Evolutionary conservation across 2,113 vertebrate genomes (phyloP).

Genomic region (Lates calcarifer): DNA sequence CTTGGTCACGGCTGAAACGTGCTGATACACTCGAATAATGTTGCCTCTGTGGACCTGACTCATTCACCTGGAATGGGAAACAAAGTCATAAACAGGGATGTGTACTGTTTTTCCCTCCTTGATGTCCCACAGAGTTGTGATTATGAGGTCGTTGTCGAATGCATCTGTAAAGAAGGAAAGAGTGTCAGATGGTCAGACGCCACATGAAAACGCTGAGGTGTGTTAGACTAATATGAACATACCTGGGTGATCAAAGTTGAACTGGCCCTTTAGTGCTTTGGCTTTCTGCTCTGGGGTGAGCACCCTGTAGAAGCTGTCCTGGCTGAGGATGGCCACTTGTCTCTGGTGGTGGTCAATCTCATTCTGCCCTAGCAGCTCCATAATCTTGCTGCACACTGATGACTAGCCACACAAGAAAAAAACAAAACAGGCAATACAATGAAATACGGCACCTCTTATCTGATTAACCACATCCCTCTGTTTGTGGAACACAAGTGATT

Average conservation of each 20-base stretch:
- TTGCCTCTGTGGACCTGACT: neutral
- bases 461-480: neutral
- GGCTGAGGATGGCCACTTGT: conserved; percentile 94
- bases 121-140: conserved; percentile 91
- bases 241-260: conserved; percentile 98
- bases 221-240: neutral
- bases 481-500: neutral
- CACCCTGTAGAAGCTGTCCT: conserved; percentile 95
- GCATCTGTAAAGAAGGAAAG: conserved; percentile 85
- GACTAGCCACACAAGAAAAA: conserved; percentile 80
- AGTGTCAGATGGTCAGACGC: neutral
- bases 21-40: neutral
- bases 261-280: conserved; percentile 94
- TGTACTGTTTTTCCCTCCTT: conserved; percentile 92
- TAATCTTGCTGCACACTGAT: conserved; percentile 93
- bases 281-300: conserved; percentile 93
- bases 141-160: conserved; percentile 94
- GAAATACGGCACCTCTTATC: neutral
- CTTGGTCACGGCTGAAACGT: neutral
- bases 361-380: conserved; percentile 94
- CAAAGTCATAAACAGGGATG: conserved; percentile 96
- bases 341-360: conserved; percentile 94
- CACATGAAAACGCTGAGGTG: too few relatives aligned
- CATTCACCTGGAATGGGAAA: conserved; percentile 92
- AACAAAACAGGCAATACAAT: neutral